Evolutionary conservation across 2,113 vertebrate species (phyloP).

Genomic region (Lampris megalopsis): DNA sequence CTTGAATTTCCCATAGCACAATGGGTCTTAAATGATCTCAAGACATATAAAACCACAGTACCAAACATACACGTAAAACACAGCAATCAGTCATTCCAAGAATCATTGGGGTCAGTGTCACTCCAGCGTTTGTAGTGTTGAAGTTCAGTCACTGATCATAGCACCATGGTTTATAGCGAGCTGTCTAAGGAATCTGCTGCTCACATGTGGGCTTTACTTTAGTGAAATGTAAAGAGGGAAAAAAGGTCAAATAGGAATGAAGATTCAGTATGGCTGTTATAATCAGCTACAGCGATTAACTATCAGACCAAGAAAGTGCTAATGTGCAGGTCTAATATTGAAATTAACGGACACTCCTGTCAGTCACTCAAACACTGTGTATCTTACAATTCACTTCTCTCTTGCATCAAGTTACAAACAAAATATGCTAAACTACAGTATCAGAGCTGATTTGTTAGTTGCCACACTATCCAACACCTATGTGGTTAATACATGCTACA

Average conservation of each 20-base stretch:
- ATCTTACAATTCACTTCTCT: neutral
- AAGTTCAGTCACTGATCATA: slow-evolving; percentile 41
- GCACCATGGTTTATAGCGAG: slow-evolving; percentile 44
- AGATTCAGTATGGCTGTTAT: neutral
- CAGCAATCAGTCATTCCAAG: neutral
- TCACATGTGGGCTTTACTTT: neutral
- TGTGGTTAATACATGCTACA: neutral
- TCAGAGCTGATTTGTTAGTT: slow-evolving; percentile 27
- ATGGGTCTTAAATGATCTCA: neutral
- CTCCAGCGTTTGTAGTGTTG: slow-evolving; percentile 39
- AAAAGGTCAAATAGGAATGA: neutral
- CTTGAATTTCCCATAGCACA: slow-evolving; percentile 2
- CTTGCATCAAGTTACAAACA: neutral
- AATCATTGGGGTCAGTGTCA: slow-evolving; percentile 9
- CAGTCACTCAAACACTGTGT: slow-evolving; percentile 28
- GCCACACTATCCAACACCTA: neutral
- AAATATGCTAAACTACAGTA: slow-evolving; percentile 33
- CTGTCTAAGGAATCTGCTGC: neutral
- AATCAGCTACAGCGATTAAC: neutral
- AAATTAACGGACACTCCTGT: slow-evolving; percentile 4
- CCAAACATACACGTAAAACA: slow-evolving; percentile 14
- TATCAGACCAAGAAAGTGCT: slow-evolving; percentile 53
- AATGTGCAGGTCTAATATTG: slow-evolving; percentile 45
- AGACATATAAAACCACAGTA: slow-evolving; percentile 41
- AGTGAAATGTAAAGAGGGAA: neutral